Evolutionary conservation across 2,888 invertebrate species (phyloP).

Genomic region (Drosophila antonietae): DNA sequence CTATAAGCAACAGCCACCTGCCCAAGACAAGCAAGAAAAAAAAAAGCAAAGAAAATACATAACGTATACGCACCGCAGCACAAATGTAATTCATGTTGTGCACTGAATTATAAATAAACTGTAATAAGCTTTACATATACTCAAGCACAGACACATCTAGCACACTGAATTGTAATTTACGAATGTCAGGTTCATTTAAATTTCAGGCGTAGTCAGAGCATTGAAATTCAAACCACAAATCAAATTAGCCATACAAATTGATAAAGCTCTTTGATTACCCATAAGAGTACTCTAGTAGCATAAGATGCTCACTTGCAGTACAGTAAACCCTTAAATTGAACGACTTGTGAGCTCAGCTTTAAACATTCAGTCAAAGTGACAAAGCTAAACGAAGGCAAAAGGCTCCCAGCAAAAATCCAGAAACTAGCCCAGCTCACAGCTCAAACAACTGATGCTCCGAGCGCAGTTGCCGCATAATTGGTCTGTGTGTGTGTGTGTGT

Average conservation of each 20-base stretch:
- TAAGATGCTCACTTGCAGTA: not conserved
- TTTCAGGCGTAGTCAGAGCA: slow-evolving; percentile 27
- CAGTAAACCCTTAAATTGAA: not conserved
- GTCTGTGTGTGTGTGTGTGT: slow-evolving; percentile 7
- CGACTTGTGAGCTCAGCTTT: slow-evolving; percentile 18
- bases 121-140: slow-evolving; percentile 51
- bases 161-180: slow-evolving; percentile 26
- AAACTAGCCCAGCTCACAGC: slow-evolving; percentile 18
- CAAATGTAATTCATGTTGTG: slow-evolving; percentile 48
- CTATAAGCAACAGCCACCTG: not conserved
- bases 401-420: not conserved
- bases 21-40: not conserved
- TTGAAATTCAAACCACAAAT: slow-evolving; percentile 61
- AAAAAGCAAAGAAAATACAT: slow-evolving; percentile 5
- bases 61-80: slow-evolving; percentile 42
- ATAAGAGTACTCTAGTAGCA: not conserved
- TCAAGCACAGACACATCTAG: slow-evolving; percentile 10
- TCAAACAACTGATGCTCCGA: slow-evolving; percentile 38
- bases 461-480: slow-evolving; percentile 51
- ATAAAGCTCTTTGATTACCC: slow-evolving; percentile 21
- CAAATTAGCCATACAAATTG: slow-evolving; percentile 53
- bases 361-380: slow-evolving; percentile 36
- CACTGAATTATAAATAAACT: slow-evolving; percentile 69
- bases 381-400: slow-evolving; percentile 6
- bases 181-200: slow-evolving; percentile 54